phyloP scores from a whole-genome alignment of 2,797 vertebrate species.

The Malurus splendens region DNA sequence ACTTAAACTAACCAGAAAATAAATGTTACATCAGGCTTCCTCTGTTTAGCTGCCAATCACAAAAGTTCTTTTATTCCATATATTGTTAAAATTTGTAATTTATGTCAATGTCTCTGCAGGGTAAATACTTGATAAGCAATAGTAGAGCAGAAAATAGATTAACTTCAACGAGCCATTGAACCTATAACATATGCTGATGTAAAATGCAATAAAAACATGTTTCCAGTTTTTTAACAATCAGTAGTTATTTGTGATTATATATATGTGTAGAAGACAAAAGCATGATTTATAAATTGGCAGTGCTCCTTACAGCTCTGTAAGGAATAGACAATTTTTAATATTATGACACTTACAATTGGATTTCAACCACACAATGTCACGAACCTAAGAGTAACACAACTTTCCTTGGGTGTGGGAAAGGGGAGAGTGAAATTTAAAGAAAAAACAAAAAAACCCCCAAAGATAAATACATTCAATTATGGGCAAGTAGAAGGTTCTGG shows the following conservation, averaged over 20 bases:
- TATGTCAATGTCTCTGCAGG: not conserved
- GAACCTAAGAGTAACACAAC: not conserved
- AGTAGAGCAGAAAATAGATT: not conserved
- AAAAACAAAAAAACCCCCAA: too few species aligned
- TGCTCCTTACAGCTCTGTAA: not conserved
- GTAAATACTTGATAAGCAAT: not conserved
- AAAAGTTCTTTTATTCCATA: not conserved
- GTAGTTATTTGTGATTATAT: not conserved
- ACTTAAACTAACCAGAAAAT: not conserved
- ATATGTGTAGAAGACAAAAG: not conserved
- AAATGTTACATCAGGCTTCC: not conserved
- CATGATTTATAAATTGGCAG: constrained; percentile 10
- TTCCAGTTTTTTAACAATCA: not conserved
- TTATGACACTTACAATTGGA: not conserved
- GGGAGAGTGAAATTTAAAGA: too few species aligned
- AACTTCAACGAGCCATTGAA: not conserved
- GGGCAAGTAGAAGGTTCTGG: not conserved
- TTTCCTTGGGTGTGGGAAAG: not conserved
- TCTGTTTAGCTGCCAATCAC: not conserved
- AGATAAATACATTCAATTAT: not conserved
- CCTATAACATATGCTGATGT: not conserved
- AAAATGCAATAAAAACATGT: not conserved
- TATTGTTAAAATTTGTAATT: not conserved
- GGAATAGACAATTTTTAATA: not conserved
- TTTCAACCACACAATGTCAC: not conserved